A percentile compares a stretch with the other conserved stretches of the same genome.
Conservation (phyloP, 2,797 vertebrate genomes). For the Acomys russatus region DNA sequence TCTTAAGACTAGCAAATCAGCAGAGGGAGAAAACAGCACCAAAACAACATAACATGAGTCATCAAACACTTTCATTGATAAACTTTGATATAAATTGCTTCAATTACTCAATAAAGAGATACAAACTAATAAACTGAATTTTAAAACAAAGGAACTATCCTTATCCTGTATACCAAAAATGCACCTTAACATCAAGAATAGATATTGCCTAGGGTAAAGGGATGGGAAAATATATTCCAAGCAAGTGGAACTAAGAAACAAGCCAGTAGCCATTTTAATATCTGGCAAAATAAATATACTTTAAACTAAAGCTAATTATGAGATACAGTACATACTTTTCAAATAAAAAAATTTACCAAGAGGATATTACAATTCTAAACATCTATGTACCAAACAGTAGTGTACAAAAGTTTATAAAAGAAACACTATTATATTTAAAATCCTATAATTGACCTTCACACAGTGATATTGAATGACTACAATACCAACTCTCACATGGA, state of each 20-base stretch:
- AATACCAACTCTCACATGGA: neutral
- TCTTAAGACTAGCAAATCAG: neutral
- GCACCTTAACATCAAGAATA: neutral
- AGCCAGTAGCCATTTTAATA: neutral
- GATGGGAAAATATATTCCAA: neutral
- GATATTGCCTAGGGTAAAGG: neutral
- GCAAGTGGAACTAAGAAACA: neutral
- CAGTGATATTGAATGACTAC: too few relatives aligned
- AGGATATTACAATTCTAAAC: neutral
- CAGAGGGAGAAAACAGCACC: neutral
- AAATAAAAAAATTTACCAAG: neutral
- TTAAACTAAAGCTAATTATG: neutral
- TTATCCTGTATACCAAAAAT: neutral
- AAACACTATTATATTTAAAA: neutral
- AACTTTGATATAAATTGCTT: neutral
- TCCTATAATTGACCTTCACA: neutral
- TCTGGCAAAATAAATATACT: neutral
- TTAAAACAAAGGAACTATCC: neutral
- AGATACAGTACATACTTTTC: neutral
- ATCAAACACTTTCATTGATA: neutral
- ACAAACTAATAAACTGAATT: neutral
- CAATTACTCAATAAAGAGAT: neutral
- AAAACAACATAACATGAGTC: neutral
- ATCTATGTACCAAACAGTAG: neutral
- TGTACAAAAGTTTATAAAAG: neutral